These are phyloP conservation scores for Drosophila nr. fundita DNA, from an alignment of 2,888 invertebrate genomes.

Conservation along the genomic window DNA sequence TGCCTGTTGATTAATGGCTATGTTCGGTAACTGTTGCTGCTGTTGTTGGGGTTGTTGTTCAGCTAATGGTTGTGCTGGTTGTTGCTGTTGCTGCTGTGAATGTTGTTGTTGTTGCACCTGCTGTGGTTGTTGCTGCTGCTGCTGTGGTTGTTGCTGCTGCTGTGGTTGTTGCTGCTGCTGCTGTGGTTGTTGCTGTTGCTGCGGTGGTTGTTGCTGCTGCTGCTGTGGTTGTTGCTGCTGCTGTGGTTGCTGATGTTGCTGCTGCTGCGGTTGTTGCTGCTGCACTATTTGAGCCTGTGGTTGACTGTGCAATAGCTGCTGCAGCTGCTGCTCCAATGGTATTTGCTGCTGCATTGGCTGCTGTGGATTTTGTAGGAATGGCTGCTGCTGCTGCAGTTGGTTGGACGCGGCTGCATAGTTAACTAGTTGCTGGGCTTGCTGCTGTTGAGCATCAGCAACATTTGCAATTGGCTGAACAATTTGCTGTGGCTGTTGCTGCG, in stretches of 20 bases:
- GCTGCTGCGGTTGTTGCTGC: constrained; percentile 44
- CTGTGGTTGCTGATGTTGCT: constrained; percentile 18
- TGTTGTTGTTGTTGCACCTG: constrained; percentile 23
- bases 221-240: constrained; percentile 20
- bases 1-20: constrained; percentile 26
- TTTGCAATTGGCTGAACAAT: constrained; percentile 42
- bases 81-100: constrained; percentile 26
- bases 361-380: constrained; percentile 50
- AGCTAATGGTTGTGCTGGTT: constrained; percentile 30
- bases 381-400: constrained; percentile 60
- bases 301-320: constrained; percentile 62
- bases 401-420: constrained; percentile 45
- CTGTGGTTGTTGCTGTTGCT: constrained; percentile 31
- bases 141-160: constrained; percentile 30
- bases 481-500: constrained; percentile 43
- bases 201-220: constrained; percentile 25
- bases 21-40: constrained; percentile 32
- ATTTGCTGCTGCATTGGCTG: constrained; percentile 52
- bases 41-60: constrained; percentile 26
- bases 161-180: constrained; percentile 16
- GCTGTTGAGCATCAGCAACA: constrained; percentile 56
- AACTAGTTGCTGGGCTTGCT: constrained; percentile 56
- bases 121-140: constrained; percentile 32
- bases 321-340: constrained; percentile 65
- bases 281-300: constrained; percentile 56